These are phyloP conservation scores for Muscicapa comitata DNA, from an alignment of 2,797 vertebrate species.

Conservation along the genomic window DNA sequence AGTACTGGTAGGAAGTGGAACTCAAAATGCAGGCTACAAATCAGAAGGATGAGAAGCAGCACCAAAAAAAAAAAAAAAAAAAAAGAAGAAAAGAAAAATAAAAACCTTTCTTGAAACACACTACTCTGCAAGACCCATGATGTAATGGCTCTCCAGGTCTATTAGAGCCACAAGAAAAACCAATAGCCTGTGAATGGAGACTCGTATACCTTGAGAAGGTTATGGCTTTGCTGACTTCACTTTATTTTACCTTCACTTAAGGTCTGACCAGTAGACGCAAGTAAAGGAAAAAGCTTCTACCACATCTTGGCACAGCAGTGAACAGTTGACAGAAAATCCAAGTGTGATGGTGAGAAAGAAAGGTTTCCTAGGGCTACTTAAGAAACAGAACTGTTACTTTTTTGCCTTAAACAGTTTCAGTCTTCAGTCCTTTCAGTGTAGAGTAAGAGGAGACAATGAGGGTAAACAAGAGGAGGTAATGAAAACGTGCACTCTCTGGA, in stretches of 20 bases:
- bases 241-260: background rate
- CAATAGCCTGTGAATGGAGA: background rate
- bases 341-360: background rate
- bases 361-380: constrained; percentile 23
- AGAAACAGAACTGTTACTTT: constrained; percentile 35
- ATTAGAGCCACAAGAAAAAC: background rate
- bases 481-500: background rate
- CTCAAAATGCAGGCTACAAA: background rate
- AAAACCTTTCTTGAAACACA: background rate
- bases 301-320: background rate
- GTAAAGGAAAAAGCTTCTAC: background rate
- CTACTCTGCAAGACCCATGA: background rate
- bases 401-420: constrained; percentile 1
- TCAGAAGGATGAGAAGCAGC: background rate
- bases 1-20: background rate
- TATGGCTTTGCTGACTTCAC: background rate
- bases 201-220: background rate
- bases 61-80: background rate
- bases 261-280: background rate
- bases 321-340: constrained; percentile 21
- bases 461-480: background rate
- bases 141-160: background rate
- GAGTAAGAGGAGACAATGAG: background rate
- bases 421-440: background rate
- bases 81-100: background rate